A percentile compares a stretch with the other conserved stretches of the same genome.
Conservation (phyloP, 2,888 invertebrate genomes). For the Brachylomia viminalis region DNA sequence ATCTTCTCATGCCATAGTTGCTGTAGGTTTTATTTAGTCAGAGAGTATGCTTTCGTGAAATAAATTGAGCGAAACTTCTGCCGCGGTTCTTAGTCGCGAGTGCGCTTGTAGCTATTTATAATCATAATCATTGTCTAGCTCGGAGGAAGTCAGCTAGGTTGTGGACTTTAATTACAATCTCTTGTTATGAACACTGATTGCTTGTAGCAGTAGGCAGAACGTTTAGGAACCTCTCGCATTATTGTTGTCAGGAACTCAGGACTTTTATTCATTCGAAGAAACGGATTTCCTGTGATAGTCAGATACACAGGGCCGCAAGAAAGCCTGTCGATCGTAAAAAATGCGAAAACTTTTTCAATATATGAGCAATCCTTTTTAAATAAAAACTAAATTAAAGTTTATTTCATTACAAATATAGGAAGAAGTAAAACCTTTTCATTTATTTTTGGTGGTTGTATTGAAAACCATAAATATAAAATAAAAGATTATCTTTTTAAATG, state of each 20-base stretch:
- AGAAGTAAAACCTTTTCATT: too few relatives aligned
- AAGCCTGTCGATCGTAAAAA: too few relatives aligned
- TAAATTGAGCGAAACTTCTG: slow-evolving; percentile 27
- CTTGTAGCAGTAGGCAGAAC: neutral
- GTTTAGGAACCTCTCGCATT: neutral
- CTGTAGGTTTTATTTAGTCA: neutral
- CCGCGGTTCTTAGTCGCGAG: neutral
- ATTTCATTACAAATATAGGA: too few relatives aligned
- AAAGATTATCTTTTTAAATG: too few relatives aligned
- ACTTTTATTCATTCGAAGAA: neutral
- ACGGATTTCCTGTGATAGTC: neutral
- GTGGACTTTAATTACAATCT: neutral
- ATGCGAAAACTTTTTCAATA: too few relatives aligned
- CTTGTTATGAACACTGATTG: neutral
- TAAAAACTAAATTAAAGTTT: too few relatives aligned
- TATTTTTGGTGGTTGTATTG: too few relatives aligned
- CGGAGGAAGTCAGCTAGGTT: neutral
- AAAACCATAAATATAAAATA: too few relatives aligned
- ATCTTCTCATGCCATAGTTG: neutral
- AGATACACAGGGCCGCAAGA: too few relatives aligned
- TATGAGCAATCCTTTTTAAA: too few relatives aligned
- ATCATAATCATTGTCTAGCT: slow-evolving; percentile 19
- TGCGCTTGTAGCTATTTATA: slow-evolving; percentile 2
- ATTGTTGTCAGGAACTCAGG: neutral
- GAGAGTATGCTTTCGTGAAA: neutral